A percentile compares a stretch with the other conserved stretches of the same genome.
phyloP scores from a whole-genome alignment of 2,888 invertebrate genomes.

The Augiades crinisus region DNA sequence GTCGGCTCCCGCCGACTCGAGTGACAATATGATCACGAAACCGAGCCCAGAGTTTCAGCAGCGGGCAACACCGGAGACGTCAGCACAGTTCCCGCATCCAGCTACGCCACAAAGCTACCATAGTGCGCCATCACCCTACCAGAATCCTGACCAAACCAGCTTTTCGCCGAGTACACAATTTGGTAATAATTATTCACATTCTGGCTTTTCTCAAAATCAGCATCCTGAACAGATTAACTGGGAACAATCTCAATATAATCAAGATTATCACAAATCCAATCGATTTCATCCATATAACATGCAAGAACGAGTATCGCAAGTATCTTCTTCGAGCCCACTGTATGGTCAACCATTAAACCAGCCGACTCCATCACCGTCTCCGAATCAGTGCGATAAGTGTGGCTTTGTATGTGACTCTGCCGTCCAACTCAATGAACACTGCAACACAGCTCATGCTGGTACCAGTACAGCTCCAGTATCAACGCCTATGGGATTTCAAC shows the following conservation, averaged over 20 bases:
- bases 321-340: constrained; percentile 77
- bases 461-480: constrained; percentile 61
- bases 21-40: constrained; percentile 84
- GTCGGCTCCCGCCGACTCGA: constrained; percentile 88
- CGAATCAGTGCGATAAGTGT: constrained; percentile 92
- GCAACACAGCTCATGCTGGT: constrained; percentile 84
- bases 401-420: constrained; percentile 90
- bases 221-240: constrained; percentile 73
- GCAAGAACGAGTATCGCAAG: constrained; percentile 78
- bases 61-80: constrained; percentile 81
- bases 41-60: constrained; percentile 82
- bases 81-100: constrained; percentile 81
- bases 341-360: constrained; percentile 83
- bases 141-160: constrained; percentile 80
- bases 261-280: constrained; percentile 68
- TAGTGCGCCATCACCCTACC: constrained; percentile 85
- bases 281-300: constrained; percentile 78
- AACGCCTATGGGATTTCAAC: constrained; percentile 75
- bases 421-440: constrained; percentile 87
- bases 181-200: constrained; percentile 73
- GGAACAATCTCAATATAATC: constrained; percentile 72
- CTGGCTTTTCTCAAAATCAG: constrained; percentile 74
- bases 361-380: constrained; percentile 86
- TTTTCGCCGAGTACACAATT: constrained; percentile 80
- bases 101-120: constrained; percentile 85